Conservation (phyloP, 2,797 vertebrate genomes). For the Tapera naevia region DNA sequence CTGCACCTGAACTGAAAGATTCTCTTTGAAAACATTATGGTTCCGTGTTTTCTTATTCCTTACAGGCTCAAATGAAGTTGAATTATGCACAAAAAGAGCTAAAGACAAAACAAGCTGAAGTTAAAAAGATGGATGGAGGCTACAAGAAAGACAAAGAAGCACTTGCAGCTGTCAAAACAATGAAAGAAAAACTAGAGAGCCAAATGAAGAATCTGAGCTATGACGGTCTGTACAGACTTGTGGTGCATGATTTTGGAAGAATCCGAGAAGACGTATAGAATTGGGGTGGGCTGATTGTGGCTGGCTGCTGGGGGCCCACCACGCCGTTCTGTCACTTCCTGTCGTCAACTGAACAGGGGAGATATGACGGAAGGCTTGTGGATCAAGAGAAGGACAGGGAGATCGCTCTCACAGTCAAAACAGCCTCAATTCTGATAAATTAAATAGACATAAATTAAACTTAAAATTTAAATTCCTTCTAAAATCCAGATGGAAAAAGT, state of each 20-base stretch:
- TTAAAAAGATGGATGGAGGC: slow-evolving; percentile 89
- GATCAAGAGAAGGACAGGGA: background rate
- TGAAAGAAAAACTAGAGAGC: slow-evolving; percentile 81
- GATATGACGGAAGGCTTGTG: fast-evolving
- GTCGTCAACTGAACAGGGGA: background rate
- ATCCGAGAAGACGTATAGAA: background rate
- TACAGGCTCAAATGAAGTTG: slow-evolving; percentile 92
- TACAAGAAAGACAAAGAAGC: slow-evolving; percentile 88
- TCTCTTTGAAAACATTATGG: background rate
- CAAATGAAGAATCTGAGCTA: slow-evolving; percentile 88
- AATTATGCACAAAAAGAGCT: slow-evolving; percentile 89
- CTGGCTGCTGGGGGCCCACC: background rate
- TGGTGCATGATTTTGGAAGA: background rate
- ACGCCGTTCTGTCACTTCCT: fast-evolving
- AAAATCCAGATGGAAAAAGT: background rate
- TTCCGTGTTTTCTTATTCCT: background rate
- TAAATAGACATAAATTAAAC: background rate
- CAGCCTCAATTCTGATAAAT: background rate
- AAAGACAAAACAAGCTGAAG: slow-evolving; percentile 88
- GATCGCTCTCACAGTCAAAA: background rate
- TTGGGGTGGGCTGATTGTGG: background rate
- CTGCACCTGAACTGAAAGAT: background rate
- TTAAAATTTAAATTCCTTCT: background rate
- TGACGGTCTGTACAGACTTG: slow-evolving; percentile 79
- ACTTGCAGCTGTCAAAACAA: slow-evolving; percentile 79